These are phyloP conservation scores for Macrocentrus cingulum DNA, from an alignment of 1,140 invertebrate genomes.

Conservation along the genomic window DNA sequence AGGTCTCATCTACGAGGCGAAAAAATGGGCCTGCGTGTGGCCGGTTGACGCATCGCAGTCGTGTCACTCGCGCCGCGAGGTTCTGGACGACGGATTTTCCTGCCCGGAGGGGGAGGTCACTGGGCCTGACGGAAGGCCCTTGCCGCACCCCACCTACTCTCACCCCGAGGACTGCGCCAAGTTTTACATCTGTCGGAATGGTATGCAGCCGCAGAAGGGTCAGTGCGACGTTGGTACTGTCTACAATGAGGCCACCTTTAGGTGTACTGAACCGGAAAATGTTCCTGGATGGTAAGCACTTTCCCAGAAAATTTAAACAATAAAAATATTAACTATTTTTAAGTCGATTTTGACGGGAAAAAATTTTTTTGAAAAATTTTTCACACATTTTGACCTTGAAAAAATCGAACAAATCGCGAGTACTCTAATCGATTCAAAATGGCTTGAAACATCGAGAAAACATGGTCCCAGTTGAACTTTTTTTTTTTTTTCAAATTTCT, in stretches of 20 bases:
- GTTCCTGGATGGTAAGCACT: constrained; percentile 82
- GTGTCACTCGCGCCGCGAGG: constrained; percentile 69
- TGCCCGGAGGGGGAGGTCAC: constrained; percentile 73
- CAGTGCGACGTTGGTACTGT: constrained; percentile 75
- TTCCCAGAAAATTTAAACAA: no score
- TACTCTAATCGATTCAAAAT: no score
- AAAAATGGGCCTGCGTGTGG: constrained; percentile 76
- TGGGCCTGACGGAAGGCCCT: constrained; percentile 68
- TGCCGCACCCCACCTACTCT: constrained; percentile 79
- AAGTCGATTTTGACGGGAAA: not conserved
- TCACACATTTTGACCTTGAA: no score
- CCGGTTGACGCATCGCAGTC: constrained; percentile 63
- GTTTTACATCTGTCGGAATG: constrained; percentile 83
- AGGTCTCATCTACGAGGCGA: constrained; percentile 78
- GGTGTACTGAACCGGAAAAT: constrained; percentile 78
- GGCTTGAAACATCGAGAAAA: no score
- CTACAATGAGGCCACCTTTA: constrained; percentile 79
- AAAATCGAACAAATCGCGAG: no score
- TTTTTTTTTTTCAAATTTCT: no score
- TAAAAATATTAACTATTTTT: not conserved
- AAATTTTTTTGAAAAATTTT: not conserved
- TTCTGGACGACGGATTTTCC: constrained; percentile 74
- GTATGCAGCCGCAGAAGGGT: constrained; percentile 73
- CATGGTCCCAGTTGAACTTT: no score
- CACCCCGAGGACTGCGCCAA: constrained; percentile 82